Evolutionary conservation across 2,797 vertebrate species (phyloP).

Genomic region (Harpagifer antarcticus): DNA sequence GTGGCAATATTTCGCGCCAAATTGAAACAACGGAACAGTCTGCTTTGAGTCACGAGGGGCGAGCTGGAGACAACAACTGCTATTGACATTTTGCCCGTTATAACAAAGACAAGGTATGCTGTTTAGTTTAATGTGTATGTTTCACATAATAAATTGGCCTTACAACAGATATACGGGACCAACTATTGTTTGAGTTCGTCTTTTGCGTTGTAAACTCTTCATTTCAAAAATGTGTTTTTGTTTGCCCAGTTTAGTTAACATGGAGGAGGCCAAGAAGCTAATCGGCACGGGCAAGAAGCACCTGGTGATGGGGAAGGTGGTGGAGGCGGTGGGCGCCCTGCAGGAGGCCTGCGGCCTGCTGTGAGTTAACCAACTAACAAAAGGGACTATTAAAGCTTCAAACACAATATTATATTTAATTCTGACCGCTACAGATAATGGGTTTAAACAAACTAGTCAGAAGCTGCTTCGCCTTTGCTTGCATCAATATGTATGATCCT

Average conservation of each 20-base stretch:
- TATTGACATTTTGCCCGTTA: background rate
- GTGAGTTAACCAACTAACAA: constrained; percentile 82
- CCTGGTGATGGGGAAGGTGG: constrained; percentile 93
- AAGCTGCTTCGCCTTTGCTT: background rate
- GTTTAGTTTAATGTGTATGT: accelerated
- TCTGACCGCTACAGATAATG: background rate
- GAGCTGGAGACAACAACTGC: accelerated
- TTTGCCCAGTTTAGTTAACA: constrained; percentile 40
- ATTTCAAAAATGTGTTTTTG: background rate
- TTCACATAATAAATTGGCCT: accelerated
- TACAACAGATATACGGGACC: accelerated
- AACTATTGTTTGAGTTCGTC: accelerated
- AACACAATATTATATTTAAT: background rate
- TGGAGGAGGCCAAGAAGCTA: constrained; percentile 93
- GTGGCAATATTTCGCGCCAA: constrained; percentile 72
- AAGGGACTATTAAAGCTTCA: no score
- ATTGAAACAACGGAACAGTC: constrained; percentile 53
- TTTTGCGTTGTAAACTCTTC: no score
- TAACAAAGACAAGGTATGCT: constrained; percentile 20
- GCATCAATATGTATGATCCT: background rate
- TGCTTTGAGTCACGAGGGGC: background rate
- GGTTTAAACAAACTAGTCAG: background rate
- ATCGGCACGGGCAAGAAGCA: constrained; percentile 94
- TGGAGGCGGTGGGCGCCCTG: constrained; percentile 91
- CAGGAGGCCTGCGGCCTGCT: constrained; percentile 95